A percentile compares a stretch with the other conserved stretches of the same genome.
These are phyloP conservation scores for Austrofundulus limnaeus DNA, from an alignment of 2,113 vertebrate species.

Conservation along the genomic window DNA sequence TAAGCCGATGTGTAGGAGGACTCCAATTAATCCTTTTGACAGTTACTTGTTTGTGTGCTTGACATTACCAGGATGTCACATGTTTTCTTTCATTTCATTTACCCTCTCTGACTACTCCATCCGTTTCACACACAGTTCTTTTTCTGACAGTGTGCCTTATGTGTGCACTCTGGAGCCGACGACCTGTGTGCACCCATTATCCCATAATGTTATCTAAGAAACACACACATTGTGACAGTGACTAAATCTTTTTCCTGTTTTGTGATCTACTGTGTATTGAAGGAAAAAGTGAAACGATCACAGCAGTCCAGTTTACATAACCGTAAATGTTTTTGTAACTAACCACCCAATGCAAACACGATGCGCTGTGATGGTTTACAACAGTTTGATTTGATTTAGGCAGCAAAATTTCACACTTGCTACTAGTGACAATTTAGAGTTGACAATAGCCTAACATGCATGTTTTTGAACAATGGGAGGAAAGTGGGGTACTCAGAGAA, in stretches of 20 bases:
- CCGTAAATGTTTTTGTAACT: too few relatives aligned
- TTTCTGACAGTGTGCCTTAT: constrained; percentile 28
- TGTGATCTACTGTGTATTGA: constrained; percentile 24
- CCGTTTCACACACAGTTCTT: constrained; percentile 20
- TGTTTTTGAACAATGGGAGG: too few relatives aligned
- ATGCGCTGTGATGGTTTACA: too few relatives aligned
- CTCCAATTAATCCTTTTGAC: constrained; percentile 52
- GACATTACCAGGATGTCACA: constrained; percentile 41
- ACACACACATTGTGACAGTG: constrained; percentile 21
- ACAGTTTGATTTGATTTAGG: too few relatives aligned
- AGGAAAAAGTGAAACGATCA: constrained; percentile 15
- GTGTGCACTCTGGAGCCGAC: constrained; percentile 23
- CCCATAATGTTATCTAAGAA: constrained; percentile 35
- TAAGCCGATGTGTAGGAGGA: constrained; percentile 15
- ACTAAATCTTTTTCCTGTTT: constrained; percentile 4
- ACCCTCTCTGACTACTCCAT: neutral
- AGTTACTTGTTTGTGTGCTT: constrained; percentile 39
- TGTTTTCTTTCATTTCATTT: constrained; percentile 43
- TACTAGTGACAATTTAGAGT: too few relatives aligned
- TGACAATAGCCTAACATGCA: too few relatives aligned
- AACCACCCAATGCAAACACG: too few relatives aligned
- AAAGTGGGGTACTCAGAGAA: too few relatives aligned
- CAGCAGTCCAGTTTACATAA: neutral
- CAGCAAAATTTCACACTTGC: too few relatives aligned
- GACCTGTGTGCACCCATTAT: constrained; percentile 48